phyloP scores from a whole-genome alignment of 2,888 invertebrate species.

The Deladenus siricidicola region DNA sequence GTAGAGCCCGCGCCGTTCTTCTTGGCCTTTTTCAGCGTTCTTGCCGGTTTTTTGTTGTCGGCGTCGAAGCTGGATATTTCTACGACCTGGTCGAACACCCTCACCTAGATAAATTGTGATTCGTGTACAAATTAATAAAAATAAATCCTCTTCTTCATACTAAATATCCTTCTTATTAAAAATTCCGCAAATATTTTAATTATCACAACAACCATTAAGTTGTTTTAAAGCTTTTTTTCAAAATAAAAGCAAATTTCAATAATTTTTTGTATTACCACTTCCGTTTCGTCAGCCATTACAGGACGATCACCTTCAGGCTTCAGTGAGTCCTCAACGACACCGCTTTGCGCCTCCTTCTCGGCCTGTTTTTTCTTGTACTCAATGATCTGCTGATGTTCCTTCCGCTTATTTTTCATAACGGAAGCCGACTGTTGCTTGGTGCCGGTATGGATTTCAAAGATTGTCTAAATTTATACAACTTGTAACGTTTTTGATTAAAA shows the following conservation, averaged over 20 bases:
- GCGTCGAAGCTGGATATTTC: slow-evolving; percentile 12
- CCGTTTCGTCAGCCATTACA: slow-evolving; percentile 13
- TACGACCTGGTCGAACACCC: slow-evolving; percentile 30
- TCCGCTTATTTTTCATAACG: slow-evolving; percentile 80
- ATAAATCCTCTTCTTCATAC: no score
- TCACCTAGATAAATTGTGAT: no score
- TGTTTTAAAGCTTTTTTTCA: no score
- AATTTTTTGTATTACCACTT: slow-evolving; percentile 8
- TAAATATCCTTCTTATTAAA: no score
- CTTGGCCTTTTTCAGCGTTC: background rate
- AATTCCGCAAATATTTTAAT: no score
- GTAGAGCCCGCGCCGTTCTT: slow-evolving; percentile 68
- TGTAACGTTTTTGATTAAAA: no score
- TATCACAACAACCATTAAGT: no score
- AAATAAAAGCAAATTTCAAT: no score
- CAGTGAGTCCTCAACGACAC: background rate
- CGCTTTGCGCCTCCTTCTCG: background rate
- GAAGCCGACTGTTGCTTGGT: slow-evolving; percentile 67
- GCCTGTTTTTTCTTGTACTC: slow-evolving; percentile 42
- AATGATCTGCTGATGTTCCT: slow-evolving; percentile 61
- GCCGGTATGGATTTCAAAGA: slow-evolving; percentile 80
- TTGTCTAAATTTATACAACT: no score
- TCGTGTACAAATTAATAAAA: no score
- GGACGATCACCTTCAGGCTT: no score
- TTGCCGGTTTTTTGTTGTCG: background rate